Evolutionary conservation across 2,797 vertebrate species (phyloP), one percentile per base, ranked within the genome.

Genomic region (Galago senegalensis): DNA sequence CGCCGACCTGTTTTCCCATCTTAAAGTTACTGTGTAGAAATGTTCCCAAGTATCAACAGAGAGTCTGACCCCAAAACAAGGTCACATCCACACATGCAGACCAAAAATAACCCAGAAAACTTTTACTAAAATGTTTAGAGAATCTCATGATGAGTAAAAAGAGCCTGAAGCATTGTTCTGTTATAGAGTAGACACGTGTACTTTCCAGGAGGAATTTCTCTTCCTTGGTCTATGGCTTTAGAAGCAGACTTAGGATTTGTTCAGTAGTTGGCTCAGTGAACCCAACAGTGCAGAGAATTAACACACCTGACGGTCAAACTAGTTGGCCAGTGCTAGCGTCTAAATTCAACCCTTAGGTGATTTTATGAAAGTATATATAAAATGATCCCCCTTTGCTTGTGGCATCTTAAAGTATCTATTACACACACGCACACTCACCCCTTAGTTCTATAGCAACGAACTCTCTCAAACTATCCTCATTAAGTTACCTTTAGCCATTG

Each of bases 1-100:
- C 93, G 37, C 69, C 86, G 84, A 90, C 87, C 69, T 84, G 27
- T 69, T 87, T 93, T 94, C 73, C 27, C 20, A 43, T 89, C 91
- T 94, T 67, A 87, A 97, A 70, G 40, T 88, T 81, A 34, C 82
- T 73, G 7, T 58, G 21, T 29, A 96, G 80, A 87, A 81, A 73
- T 34, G 23, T 27, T 86, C 27, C 31, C 14, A 13, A 18, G 29
- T 11, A 12, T 43, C 53, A 65, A 75, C n/a, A 89, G 79, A 91
- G 65, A 81, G 23, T 40, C 46, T 49, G 34, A 80, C n/a, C 56
- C 12, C 73, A 69, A 87, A 76, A 76, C 34, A 93, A 65, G 12
- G 69, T 82, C 84, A 27, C 46, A 46, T 63, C 40, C 69, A 25
- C 2, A 79, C 43, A 34, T 2, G 34, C 53, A 84, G 46, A 81